Conservation (phyloP, 2,113 vertebrate species). For the human region DNA sequence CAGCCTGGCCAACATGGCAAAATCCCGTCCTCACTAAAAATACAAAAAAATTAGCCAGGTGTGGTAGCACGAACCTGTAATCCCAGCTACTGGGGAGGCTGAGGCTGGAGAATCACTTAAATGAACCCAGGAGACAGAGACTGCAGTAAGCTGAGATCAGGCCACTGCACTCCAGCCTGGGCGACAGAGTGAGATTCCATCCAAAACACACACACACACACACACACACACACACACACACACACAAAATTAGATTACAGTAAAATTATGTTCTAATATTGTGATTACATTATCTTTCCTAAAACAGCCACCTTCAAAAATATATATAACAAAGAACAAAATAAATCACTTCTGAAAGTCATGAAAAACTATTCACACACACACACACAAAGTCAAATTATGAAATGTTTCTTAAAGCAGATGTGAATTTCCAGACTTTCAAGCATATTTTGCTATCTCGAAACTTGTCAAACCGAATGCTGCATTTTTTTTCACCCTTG, state of each 20-base stretch:
- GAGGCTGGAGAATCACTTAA: too few relatives aligned
- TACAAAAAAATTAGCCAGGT: too few relatives aligned
- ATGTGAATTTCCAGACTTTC: neutral
- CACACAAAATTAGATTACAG: neutral
- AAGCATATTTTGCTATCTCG: constrained; percentile 22
- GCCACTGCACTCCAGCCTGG: too few relatives aligned
- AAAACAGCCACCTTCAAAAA: neutral
- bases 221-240: too few relatives aligned
- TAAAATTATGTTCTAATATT: constrained; percentile 14
- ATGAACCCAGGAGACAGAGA: too few relatives aligned
- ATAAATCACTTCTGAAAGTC: constrained; percentile 30
- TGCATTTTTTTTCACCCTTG: neutral
- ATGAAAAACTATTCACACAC: constrained; percentile 2
- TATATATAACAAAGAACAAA: neutral
- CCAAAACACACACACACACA: too few relatives aligned
- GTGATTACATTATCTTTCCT: neutral
- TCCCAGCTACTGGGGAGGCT: too few relatives aligned
- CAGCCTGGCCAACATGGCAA: too few relatives aligned
- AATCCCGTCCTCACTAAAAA: too few relatives aligned
- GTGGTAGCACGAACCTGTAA: too few relatives aligned
- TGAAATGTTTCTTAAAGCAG: neutral
- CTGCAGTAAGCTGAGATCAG: too few relatives aligned
- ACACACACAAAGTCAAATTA: neutral
- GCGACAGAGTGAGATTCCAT: too few relatives aligned
- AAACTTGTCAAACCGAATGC: neutral